phyloP scores from a whole-genome alignment of 2,113 vertebrate species.

The Turdus rufiventris region DNA sequence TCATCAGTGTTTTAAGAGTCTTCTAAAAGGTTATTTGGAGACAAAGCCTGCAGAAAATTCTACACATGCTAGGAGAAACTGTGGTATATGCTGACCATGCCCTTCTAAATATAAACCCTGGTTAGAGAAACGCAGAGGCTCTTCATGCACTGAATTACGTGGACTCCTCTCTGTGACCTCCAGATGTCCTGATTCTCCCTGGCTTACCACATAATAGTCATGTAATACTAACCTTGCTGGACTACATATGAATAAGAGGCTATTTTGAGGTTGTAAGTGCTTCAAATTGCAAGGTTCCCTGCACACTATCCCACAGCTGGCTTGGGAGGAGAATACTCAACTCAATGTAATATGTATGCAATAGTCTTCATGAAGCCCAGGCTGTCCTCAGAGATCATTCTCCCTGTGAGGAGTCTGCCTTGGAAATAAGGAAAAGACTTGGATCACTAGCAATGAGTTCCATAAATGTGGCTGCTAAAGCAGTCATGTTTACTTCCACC shows the following conservation, averaged over 20 bases:
- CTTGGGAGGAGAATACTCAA: conserved; percentile 9
- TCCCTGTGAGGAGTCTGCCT: background rate
- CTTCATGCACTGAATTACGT: background rate
- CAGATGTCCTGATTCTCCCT: conserved; percentile 30
- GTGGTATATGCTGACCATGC: conserved; percentile 12
- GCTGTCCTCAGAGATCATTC: background rate
- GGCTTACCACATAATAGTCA: conserved; percentile 34
- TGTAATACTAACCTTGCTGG: conserved; percentile 9
- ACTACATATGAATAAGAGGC: conserved; percentile 12
- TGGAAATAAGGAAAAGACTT: background rate
- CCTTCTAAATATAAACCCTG: conserved; percentile 50
- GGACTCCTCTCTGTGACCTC: conserved; percentile 30
- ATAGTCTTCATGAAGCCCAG: background rate
- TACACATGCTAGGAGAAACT: background rate
- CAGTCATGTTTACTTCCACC: background rate
- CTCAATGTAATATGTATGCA: background rate
- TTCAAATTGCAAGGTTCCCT: conserved; percentile 46
- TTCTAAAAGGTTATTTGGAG: background rate
- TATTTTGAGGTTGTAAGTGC: conserved; percentile 45
- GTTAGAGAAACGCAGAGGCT: conserved; percentile 7
- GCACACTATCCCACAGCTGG: background rate
- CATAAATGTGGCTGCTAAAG: background rate
- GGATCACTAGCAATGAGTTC: background rate
- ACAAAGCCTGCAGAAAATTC: conserved; percentile 6
- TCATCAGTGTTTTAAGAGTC: background rate